phyloP scores from a whole-genome alignment of 92 coral and sea anemone species.

The Chrysogorgia sp. region DNA sequence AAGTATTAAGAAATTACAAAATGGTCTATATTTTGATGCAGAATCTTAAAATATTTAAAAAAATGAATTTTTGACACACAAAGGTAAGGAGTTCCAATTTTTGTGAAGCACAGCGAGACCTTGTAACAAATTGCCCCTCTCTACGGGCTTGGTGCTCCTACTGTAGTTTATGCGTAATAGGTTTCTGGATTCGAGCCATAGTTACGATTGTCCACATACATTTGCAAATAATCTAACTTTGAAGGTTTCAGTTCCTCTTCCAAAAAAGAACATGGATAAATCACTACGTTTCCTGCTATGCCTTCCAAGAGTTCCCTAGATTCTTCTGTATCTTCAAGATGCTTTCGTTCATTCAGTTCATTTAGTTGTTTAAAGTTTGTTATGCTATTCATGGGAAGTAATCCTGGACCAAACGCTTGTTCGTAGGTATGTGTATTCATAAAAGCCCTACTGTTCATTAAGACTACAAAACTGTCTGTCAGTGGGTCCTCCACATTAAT shows the following conservation, averaged over 20 bases:
- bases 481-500: constrained; percentile 27
- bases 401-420: constrained; percentile 19
- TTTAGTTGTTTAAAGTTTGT: constrained; percentile 45
- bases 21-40: no score
- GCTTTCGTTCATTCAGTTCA: constrained; percentile 20
- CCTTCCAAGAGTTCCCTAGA: constrained; percentile 24
- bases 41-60: no score
- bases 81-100: no score
- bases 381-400: constrained; percentile 25
- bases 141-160: no score
- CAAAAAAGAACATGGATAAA: constrained; percentile 34
- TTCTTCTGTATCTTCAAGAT: constrained; percentile 17
- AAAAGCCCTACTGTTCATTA: constrained; percentile 3
- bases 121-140: no score
- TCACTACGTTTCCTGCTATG: constrained; percentile 51
- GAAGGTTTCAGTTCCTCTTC: constrained; percentile 46
- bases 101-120: no score
- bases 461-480: constrained; percentile 4
- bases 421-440: constrained; percentile 14
- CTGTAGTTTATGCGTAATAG: no score
- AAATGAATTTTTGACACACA: no score
- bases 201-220: constrained; percentile 41
- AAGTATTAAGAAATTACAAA: no score
- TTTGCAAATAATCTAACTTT: constrained; percentile 20
- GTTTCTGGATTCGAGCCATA: no score